phyloP scores from a whole-genome alignment of 1,140 invertebrate genomes.

The Eciton burchellii region DNA sequence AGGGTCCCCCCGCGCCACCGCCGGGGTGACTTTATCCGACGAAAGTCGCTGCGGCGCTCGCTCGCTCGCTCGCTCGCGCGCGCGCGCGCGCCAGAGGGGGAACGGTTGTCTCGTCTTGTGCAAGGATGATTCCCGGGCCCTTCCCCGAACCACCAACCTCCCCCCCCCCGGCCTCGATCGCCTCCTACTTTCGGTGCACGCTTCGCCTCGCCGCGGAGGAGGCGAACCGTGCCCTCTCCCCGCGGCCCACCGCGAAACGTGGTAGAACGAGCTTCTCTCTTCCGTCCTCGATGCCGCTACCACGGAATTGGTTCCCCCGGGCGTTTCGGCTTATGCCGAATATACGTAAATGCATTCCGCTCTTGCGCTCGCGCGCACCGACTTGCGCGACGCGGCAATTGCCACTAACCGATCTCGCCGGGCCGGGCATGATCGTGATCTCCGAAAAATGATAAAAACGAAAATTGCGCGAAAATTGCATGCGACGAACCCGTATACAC shows the following conservation, averaged over 20 bases:
- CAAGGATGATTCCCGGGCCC: slow-evolving; percentile 58
- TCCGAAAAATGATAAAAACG: not conserved
- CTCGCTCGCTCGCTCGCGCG: too few relatives aligned
- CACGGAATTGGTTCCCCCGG: slow-evolving; percentile 49
- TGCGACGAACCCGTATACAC: too few relatives aligned
- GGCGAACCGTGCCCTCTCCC: not conserved
- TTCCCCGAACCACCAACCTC: not conserved
- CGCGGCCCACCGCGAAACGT: slow-evolving; percentile 37
- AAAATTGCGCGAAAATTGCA: not conserved
- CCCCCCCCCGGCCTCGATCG: not conserved
- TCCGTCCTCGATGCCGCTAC: slow-evolving; percentile 62
- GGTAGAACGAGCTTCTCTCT: slow-evolving; percentile 58
- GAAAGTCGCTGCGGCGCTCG: slow-evolving; percentile 55
- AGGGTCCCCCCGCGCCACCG: slow-evolving; percentile 48
- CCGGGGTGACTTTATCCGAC: slow-evolving; percentile 66
- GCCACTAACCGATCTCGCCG: slow-evolving; percentile 35
- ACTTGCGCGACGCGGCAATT: slow-evolving; percentile 27
- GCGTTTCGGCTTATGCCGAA: slow-evolving; percentile 44
- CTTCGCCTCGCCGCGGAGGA: slow-evolving; percentile 42
- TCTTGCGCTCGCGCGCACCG: slow-evolving; percentile 6
- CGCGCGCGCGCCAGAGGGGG: too few relatives aligned
- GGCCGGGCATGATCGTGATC: not conserved
- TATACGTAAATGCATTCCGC: slow-evolving; percentile 55
- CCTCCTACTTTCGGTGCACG: slow-evolving; percentile 52
- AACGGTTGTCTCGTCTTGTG: slow-evolving; percentile 61